phyloP scores from a whole-genome alignment of 2,113 vertebrate genomes.

The Brevimyrus niger region DNA sequence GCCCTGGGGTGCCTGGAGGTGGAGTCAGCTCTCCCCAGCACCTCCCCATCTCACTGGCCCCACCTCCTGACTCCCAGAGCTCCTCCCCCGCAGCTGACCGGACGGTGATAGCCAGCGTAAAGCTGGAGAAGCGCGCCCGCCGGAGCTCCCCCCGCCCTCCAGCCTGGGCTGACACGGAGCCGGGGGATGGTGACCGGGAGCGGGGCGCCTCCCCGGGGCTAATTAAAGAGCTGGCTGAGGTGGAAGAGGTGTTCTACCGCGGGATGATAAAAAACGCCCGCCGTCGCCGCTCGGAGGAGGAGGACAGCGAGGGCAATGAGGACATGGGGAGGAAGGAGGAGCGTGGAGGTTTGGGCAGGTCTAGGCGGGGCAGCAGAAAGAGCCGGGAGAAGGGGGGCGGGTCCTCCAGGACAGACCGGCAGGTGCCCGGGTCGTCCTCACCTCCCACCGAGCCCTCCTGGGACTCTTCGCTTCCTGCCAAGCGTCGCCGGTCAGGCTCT shows the following conservation, averaged over 20 bases:
- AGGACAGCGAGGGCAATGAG: slow-evolving; percentile 42
- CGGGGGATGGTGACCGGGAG: slow-evolving; percentile 23
- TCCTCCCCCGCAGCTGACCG: slow-evolving; percentile 42
- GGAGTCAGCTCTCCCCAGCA: slow-evolving; percentile 42
- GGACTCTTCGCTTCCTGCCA: slow-evolving; percentile 66
- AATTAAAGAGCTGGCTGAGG: slow-evolving; percentile 66
- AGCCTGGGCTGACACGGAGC: not conserved
- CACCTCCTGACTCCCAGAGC: not conserved
- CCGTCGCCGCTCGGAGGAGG: slow-evolving; percentile 41
- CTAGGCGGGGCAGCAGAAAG: slow-evolving; percentile 50
- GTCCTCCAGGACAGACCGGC: slow-evolving; percentile 60
- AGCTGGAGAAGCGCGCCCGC: slow-evolving; percentile 57
- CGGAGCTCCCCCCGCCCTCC: not conserved
- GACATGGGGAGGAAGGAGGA: slow-evolving; percentile 33
- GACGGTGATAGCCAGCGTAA: slow-evolving; percentile 67
- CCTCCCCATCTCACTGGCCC: slow-evolving; percentile 38
- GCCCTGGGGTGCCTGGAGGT: slow-evolving; percentile 58
- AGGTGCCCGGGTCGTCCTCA: slow-evolving; percentile 61
- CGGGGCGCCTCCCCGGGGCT: slow-evolving; percentile 38
- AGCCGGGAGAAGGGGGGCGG: slow-evolving; percentile 49
- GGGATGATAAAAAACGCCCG: slow-evolving; percentile 62
- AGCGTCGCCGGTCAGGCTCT: slow-evolving; percentile 76
- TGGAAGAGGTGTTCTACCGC: slow-evolving; percentile 72
- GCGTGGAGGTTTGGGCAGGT: slow-evolving; percentile 42
- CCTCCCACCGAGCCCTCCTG: slow-evolving; percentile 44